phyloP scores from a whole-genome alignment of 2,113 vertebrate species.

The Jaculus jaculus region DNA sequence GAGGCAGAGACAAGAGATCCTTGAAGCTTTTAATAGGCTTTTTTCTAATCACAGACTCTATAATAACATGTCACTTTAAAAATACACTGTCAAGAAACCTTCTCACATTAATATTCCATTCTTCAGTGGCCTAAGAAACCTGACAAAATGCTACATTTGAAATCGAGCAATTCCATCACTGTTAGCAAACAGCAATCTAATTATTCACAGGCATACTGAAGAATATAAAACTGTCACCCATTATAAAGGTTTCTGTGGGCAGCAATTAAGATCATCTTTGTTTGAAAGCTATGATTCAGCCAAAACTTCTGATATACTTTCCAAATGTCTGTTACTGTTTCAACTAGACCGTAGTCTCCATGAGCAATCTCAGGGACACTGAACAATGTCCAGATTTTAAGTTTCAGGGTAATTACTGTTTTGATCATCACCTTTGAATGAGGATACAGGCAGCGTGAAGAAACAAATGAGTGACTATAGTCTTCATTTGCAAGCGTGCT shows the following conservation, averaged over 20 bases:
- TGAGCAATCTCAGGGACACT: neutral
- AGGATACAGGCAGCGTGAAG: neutral
- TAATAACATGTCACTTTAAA: conserved; percentile 31
- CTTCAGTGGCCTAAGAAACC: conserved; percentile 38
- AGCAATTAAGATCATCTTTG: neutral
- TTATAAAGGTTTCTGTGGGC: conserved; percentile 29
- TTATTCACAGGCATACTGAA: conserved; percentile 35
- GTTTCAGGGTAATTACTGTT: neutral
- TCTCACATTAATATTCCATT: neutral
- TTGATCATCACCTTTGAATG: neutral
- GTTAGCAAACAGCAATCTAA: conserved; percentile 50
- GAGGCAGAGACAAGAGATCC: neutral
- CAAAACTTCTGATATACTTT: neutral
- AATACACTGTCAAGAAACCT: neutral
- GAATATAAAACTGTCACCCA: conserved; percentile 31
- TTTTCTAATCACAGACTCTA: neutral
- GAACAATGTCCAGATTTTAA: neutral
- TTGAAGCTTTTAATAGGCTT: neutral
- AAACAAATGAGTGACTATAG: neutral
- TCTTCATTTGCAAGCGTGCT: neutral
- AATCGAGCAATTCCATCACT: conserved; percentile 13
- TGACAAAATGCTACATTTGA: conserved; percentile 16
- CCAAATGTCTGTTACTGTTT: neutral
- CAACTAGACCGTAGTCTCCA: neutral
- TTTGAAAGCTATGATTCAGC: conserved; percentile 5